Evolutionary conservation across 2,113 vertebrate species (phyloP).

Genomic region (Ophiodon elongatus): DNA sequence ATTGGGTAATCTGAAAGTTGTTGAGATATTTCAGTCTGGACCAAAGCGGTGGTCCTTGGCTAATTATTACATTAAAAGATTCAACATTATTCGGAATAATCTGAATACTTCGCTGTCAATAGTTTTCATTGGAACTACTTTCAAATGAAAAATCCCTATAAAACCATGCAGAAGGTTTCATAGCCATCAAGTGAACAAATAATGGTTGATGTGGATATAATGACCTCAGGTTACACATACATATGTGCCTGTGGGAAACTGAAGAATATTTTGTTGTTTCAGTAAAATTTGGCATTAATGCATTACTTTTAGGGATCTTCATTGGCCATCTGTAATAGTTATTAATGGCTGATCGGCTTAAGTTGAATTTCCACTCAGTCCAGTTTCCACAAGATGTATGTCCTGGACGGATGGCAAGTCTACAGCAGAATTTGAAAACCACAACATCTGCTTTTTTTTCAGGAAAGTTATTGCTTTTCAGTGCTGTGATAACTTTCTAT

Average conservation of each 20-base stretch:
- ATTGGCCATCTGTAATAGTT: conserved; percentile 60
- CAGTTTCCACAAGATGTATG: conserved; percentile 50
- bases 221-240: neutral
- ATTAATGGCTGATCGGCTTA: conserved; percentile 51
- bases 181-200: neutral
- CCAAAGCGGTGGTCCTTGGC: too few relatives aligned
- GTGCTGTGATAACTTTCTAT: conserved; percentile 55
- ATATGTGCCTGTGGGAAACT: neutral
- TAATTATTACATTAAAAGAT: neutral
- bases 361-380: conserved; percentile 56
- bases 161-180: neutral
- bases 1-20: neutral
- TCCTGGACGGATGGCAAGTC: conserved; percentile 45
- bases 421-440: conserved; percentile 59
- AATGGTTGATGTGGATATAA: neutral
- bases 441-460: conserved; percentile 18
- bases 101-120: neutral
- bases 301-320: conserved; percentile 25
- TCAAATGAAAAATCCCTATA: neutral
- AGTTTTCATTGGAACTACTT: neutral
- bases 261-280: neutral
- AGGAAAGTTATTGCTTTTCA: conserved; percentile 52
- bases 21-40: neutral
- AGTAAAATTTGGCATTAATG: conserved; percentile 31
- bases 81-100: conserved; percentile 13